Conservation (phyloP, 2,797 vertebrate genomes). For the Loriculus beryllinus region DNA sequence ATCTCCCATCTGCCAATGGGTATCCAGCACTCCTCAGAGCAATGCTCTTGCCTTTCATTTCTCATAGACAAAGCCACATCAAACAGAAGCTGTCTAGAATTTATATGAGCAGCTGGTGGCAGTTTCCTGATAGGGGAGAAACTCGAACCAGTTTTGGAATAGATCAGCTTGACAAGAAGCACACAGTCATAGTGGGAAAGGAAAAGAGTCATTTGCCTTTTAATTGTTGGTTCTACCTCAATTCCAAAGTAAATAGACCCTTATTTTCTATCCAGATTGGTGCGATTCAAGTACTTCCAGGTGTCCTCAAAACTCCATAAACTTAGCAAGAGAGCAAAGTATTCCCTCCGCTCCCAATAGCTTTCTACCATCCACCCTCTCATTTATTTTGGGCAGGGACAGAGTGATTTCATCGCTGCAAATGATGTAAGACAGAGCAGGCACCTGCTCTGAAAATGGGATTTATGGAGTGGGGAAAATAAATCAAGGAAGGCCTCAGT, state of each 20-base stretch:
- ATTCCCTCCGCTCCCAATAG: not conserved
- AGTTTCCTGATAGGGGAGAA: slow-evolving; percentile 4
- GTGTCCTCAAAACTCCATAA: not conserved
- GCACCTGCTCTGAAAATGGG: not conserved
- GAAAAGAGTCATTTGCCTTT: not conserved
- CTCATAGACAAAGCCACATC: not conserved
- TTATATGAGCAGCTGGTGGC: not conserved
- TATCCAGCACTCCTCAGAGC: not conserved
- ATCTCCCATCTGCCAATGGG: not conserved
- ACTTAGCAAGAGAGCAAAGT: not conserved
- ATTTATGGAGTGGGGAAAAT: not conserved
- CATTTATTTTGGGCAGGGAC: not conserved
- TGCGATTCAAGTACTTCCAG: not conserved
- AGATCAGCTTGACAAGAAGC: slow-evolving; percentile 7
- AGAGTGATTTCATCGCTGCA: not conserved
- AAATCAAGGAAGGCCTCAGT: accelerated
- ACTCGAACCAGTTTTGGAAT: not conserved
- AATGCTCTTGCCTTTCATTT: not conserved
- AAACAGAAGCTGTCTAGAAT: not conserved
- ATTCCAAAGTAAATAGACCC: not conserved
- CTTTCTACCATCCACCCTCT: not conserved
- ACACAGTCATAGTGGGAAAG: not conserved
- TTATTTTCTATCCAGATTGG: not conserved
- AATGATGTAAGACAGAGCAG: not conserved
- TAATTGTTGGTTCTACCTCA: slow-evolving; percentile 16